Evolutionary conservation across 2,113 vertebrate genomes (phyloP), one percentile per base, ranked within the genome.

Genomic region (Anoura caudifer): DNA sequence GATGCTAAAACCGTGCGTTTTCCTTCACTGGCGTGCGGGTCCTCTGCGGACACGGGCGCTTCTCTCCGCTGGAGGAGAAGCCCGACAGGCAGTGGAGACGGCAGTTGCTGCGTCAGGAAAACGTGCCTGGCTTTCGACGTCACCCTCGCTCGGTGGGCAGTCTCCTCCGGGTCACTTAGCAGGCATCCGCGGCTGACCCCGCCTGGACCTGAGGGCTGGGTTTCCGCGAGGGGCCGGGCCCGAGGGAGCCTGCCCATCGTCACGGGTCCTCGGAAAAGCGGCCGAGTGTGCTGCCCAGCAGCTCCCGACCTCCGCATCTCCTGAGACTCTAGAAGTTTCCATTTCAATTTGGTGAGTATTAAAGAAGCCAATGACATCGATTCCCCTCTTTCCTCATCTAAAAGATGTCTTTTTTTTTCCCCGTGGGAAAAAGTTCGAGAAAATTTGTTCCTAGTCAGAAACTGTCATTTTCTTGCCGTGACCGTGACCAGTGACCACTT

Each of bases 241-340:
- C 24, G 1, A 5, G 8, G 82, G 13, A 45, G 31, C 47, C 36
- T 41, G 41, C 2, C 17, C 82, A 4, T 4, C 15, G 0, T 45
- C 2, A 10, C 5, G 24, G 41, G 73, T 38, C 28, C 91, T 47
- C 20, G 4, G 54, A 36, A 93, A 38, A 26, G 54, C 4, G 10
- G 56, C 56, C 0, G 19, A 1, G 9, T 3, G 1, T 13, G 45
- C 63, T 4, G 17, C 20, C 50, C 20, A 3, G 61, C 5, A 0
- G 19, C 59, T 43, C 47, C 67, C 7, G 3, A 11, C 8, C 14
- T 4, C 52, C 19, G 33, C 10, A 4, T 28, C 38, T 63, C n/a
- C 41, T 33, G 26, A 65, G 43, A 28, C 26, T 31, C 20, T 1
- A 47, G 61, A 47, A 20, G 38, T 24, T 24, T 80, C 80, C 26